These are phyloP conservation scores for Agrotis clavis DNA, from an alignment of 2,888 invertebrate species.

Conservation along the genomic window DNA sequence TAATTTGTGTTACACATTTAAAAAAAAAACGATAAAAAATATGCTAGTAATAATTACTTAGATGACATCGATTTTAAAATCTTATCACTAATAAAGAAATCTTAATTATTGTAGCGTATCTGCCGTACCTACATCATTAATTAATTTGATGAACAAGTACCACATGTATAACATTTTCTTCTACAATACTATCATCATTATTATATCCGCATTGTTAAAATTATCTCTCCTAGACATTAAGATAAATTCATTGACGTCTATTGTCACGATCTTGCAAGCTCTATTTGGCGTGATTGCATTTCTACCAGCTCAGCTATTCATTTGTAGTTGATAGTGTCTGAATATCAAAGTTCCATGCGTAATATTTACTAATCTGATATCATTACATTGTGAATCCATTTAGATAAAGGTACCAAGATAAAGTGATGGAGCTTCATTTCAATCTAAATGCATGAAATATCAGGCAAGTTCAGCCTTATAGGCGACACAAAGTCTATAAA, in stretches of 20 bases:
- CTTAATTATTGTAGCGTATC: not conserved
- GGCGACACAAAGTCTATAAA: not conserved
- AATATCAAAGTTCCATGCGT: not conserved
- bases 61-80: not conserved
- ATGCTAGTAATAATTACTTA: not conserved
- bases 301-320: not conserved
- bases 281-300: slow-evolving; percentile 70
- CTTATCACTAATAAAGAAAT: not conserved
- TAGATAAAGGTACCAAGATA: not conserved
- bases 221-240: slow-evolving; percentile 52
- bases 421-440: not conserved
- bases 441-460: too few species aligned
- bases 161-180: slow-evolving; percentile 6
- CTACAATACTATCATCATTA: slow-evolving; percentile 13
- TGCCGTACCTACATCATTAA: not conserved
- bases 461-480: too few species aligned
- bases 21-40: not conserved
- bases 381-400: slow-evolving; percentile 2
- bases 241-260: slow-evolving; percentile 60
- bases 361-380: slow-evolving; percentile 9
- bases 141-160: not conserved
- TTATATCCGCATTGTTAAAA: slow-evolving; percentile 28
- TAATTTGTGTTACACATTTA: not conserved
- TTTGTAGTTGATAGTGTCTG: slow-evolving; percentile 24
- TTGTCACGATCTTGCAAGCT: slow-evolving; percentile 70